These are phyloP conservation scores for Drosophila quasianomalipes DNA, from an alignment of 2,888 invertebrate genomes.

Conservation along the genomic window DNA sequence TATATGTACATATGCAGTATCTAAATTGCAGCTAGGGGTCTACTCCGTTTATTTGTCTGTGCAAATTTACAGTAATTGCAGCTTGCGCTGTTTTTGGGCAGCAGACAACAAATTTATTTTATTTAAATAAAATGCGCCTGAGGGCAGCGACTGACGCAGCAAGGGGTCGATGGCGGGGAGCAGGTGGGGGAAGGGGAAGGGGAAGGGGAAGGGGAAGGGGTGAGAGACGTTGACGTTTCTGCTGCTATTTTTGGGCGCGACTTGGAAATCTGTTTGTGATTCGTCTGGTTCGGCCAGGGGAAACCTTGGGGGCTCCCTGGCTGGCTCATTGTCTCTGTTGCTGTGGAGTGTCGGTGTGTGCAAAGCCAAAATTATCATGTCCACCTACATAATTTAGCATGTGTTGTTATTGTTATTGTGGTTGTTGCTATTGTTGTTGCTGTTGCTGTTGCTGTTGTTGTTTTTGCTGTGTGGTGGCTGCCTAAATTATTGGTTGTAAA, in stretches of 20 bases:
- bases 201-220: background rate
- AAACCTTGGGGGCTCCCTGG: constrained; percentile 47
- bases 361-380: constrained; percentile 75
- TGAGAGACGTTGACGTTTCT: constrained; percentile 35
- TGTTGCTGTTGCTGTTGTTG: constrained; percentile 19
- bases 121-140: constrained; percentile 76
- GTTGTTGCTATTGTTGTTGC: constrained; percentile 25
- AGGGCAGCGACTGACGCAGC: constrained; percentile 58
- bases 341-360: constrained; percentile 65
- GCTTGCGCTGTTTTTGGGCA: constrained; percentile 53
- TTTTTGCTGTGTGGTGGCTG: constrained; percentile 39
- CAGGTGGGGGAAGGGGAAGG: background rate
- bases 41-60: constrained; percentile 52
- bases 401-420: constrained; percentile 56
- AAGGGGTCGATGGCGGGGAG: background rate
- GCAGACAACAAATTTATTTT: constrained; percentile 76
- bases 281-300: constrained; percentile 42
- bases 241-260: constrained; percentile 75
- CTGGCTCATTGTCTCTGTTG: constrained; percentile 6
- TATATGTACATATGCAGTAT: no score
- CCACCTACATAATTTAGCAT: constrained; percentile 80
- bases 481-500: constrained; percentile 80
- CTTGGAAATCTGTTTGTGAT: constrained; percentile 58
- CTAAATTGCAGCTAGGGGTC: constrained; percentile 10
- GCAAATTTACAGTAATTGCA: constrained; percentile 74